Evolutionary conservation across 2,888 invertebrate genomes (phyloP), one percentile per base, ranked within the genome.

Genomic region (Chirona hameri): DNA sequence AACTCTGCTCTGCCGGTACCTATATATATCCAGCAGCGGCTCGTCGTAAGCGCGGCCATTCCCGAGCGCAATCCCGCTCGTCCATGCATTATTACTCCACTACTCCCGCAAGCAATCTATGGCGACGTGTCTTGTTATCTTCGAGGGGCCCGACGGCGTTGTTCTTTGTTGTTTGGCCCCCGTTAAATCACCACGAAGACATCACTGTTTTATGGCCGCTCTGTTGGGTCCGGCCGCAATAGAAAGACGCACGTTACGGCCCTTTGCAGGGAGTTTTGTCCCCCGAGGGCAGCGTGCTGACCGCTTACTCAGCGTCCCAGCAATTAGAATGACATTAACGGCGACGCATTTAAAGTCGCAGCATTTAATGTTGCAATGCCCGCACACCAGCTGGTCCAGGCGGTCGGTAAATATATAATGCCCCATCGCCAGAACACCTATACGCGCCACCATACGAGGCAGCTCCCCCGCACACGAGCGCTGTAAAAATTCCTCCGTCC

Each of bases 291-390:
- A 65, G 4, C 27, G 12, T 27, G 27, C 65, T 27, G 27, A 65
- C 27, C 10, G n/a, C 65, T n/a, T 27, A 65, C 65, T 65, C 27
- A 9, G 12, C 4, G 2, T 27, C 27, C n/a, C 27, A n/a, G 27
- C 65, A 65, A 27, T 65, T 12, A 65, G 27, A 65, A 65, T 65
- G 65, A 65, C 65, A 65, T 65, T n/a, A 65, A 65, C 65, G n/a
- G 65, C 27, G 10, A 7, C 9, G n/a, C 65, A 65, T 65, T 65
- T 7, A 1, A 57, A 27, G 65, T 5, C 10, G n/a, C n/a, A 12
- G 27, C n/a, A 27, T 57, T 57, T 21, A 24, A 57, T n/a, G 65
- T 10, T 27, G 24, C n/a, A 24, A 65, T 24, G 24, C 7, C 24
- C 21, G 60, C 60, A 24, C 60, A 24, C 60, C 60, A 60, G 60